These are phyloP conservation scores for Meta bourneti DNA, from an alignment of 2,888 invertebrate species.

Conservation along the genomic window DNA sequence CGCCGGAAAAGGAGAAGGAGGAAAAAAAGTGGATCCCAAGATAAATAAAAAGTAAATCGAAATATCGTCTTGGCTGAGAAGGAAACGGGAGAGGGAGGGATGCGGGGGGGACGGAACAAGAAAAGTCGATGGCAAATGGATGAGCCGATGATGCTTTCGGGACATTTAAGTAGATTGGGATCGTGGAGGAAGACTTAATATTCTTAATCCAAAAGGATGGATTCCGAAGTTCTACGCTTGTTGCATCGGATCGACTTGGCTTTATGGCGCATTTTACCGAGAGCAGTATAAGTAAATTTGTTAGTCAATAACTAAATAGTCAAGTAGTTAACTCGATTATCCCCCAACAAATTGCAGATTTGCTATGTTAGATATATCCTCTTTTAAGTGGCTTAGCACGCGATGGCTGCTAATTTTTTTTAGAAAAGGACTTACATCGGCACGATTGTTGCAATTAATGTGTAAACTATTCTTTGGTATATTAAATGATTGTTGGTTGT, in stretches of 20 bases:
- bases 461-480: no score
- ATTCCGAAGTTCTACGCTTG: background rate
- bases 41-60: conserved; percentile 51
- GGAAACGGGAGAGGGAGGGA: background rate
- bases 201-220: conserved; percentile 25
- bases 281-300: no score
- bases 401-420: no score
- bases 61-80: conserved; percentile 31
- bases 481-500: no score
- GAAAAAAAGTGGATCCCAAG: conserved; percentile 10
- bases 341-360: no score
- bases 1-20: background rate
- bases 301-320: no score
- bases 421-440: no score
- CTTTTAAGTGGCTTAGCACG: no score
- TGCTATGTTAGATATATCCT: no score
- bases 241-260: background rate
- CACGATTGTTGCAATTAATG: no score
- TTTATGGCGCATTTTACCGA: no score
- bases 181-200: conserved; percentile 6
- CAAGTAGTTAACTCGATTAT: no score
- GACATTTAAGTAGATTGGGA: conserved; percentile 46
- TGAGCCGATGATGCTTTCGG: conserved; percentile 13
- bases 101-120: background rate
- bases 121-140: background rate